These are phyloP conservation scores for Brenthis ino DNA, from an alignment of 2,888 invertebrate species.

Conservation along the genomic window DNA sequence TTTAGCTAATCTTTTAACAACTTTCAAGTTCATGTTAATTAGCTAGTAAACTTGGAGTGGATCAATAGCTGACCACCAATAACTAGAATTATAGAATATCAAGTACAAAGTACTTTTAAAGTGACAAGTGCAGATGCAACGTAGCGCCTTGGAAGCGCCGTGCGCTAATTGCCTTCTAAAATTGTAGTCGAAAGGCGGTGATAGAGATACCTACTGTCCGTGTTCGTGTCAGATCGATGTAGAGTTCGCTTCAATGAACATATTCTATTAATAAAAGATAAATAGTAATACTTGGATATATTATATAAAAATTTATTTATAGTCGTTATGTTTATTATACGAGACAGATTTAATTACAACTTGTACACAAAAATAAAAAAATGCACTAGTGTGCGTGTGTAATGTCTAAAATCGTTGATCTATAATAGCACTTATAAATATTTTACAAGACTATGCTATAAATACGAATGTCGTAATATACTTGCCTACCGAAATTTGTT, in stretches of 20 bases:
- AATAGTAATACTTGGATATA: background rate
- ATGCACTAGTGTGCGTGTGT: no score
- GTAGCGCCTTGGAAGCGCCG: background rate
- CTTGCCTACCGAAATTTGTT: no score
- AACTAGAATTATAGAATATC: slow-evolving; percentile 12
- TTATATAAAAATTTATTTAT: background rate
- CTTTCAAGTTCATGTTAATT: background rate
- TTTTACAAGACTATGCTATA: no score
- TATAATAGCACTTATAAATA: no score
- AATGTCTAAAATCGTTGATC: no score
- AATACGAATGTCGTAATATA: no score
- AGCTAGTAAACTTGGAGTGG: background rate
- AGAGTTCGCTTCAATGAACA: slow-evolving; percentile 45
- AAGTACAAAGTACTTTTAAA: slow-evolving; percentile 14
- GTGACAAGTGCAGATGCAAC: slow-evolving; percentile 30
- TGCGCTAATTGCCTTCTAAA: slow-evolving; percentile 36
- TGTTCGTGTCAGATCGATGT: slow-evolving; percentile 45
- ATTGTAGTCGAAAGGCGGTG: slow-evolving; percentile 24
- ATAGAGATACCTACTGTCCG: slow-evolving; percentile 33
- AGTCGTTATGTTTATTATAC: background rate
- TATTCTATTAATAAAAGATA: slow-evolving; percentile 47
- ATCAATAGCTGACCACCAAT: slow-evolving; percentile 1
- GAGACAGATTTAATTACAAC: background rate
- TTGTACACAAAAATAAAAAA: no score
- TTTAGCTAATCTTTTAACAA: no score